Conservation (phyloP, 1,140 invertebrate genomes). For the Cotesia typhae region DNA sequence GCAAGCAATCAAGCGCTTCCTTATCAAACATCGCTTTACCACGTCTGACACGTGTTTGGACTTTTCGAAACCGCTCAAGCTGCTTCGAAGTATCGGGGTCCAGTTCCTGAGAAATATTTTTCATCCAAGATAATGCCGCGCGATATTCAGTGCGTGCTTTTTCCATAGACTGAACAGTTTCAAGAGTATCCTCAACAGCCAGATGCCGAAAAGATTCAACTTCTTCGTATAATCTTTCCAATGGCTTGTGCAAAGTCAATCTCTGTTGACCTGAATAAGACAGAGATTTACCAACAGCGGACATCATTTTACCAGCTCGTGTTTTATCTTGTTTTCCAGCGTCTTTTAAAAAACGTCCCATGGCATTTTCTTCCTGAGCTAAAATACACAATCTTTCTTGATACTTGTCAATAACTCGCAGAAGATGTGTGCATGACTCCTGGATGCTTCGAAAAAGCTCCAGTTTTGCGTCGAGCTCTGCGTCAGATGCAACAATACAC, state of each 20-base stretch:
- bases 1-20: conserved; percentile 92
- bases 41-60: conserved; percentile 76
- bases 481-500: conserved; percentile 94
- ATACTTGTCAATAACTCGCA: conserved; percentile 92
- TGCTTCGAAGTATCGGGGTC: conserved; percentile 97
- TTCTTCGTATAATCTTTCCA: conserved; percentile 93
- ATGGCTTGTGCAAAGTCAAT: conserved; percentile 83
- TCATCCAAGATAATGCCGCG: conserved; percentile 98
- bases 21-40: conserved; percentile 93
- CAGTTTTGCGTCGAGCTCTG: conserved; percentile 95
- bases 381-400: conserved; percentile 90
- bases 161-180: conserved; percentile 94
- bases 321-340: conserved; percentile 91
- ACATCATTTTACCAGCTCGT: conserved; percentile 91
- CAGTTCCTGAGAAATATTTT: conserved; percentile 93
- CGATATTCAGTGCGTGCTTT: conserved; percentile 95
- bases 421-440: conserved; percentile 87
- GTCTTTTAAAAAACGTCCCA: conserved; percentile 95
- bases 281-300: conserved; percentile 91
- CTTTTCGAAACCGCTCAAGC: conserved; percentile 95
- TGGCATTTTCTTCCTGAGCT: conserved; percentile 94
- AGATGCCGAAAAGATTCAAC: conserved; percentile 95
- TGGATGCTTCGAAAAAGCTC: conserved; percentile 96
- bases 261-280: conserved; percentile 96
- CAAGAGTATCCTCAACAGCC: conserved; percentile 91